A percentile compares a stretch with the other conserved stretches of the same genome.
Evolutionary conservation across 2,888 invertebrate genomes (phyloP).

Genomic region (Phortica okadai): DNA sequence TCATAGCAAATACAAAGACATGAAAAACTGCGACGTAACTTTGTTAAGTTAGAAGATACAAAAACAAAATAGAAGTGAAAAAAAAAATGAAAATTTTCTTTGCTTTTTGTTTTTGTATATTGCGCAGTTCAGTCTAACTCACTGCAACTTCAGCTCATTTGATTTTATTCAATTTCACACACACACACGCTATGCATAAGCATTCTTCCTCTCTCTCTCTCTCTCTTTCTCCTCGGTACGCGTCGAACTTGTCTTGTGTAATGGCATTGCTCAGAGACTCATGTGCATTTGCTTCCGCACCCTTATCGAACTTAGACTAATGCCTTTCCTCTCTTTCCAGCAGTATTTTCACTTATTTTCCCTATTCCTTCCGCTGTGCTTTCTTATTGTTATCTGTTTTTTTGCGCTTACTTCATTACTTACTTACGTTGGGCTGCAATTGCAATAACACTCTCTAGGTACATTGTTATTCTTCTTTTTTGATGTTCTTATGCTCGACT

Average conservation of each 20-base stretch:
- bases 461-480: not conserved
- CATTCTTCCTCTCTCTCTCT: too few relatives aligned
- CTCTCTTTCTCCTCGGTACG: too few relatives aligned
- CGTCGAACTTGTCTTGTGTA: constrained; percentile 5
- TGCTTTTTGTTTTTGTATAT: not conserved
- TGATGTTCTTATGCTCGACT: not conserved
- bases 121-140: not conserved
- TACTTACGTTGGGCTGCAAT: not conserved
- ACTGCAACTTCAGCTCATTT: too few relatives aligned
- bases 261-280: constrained; percentile 9
- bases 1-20: too few relatives aligned
- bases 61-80: too few relatives aligned
- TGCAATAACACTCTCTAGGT: constrained; percentile 3
- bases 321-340: not conserved
- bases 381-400: constrained; percentile 1
- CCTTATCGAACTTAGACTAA: constrained; percentile 13
- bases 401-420: not conserved
- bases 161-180: too few relatives aligned
- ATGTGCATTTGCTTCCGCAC: constrained; percentile 5
- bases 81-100: not conserved
- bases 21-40: too few relatives aligned
- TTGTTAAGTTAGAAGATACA: too few relatives aligned
- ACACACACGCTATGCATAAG: too few relatives aligned
- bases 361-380: not conserved
- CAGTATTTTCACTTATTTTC: too few relatives aligned